Base-by-base conservation (phyloP, 1,140 invertebrate genomes). In the Musca domestica region DNA sequence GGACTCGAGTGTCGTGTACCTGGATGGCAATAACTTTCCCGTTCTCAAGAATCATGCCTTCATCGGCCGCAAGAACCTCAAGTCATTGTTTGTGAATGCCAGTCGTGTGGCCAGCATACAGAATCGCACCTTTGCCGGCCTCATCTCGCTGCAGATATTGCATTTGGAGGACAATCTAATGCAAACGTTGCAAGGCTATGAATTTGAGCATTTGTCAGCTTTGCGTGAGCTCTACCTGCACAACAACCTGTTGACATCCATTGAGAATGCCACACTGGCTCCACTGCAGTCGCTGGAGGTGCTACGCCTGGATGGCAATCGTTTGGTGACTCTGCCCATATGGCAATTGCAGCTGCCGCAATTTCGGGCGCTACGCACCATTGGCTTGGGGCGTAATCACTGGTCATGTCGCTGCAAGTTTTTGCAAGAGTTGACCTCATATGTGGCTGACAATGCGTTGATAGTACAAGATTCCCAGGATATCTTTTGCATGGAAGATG, bases 401-500 rank as follows among this genome's bases (percentile, higher is more conserved):
- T 96, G 94, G 94, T 92, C 90, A 27, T 97, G 95, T 76, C 90
- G 92, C 58, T 97, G 94, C 83, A 90, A 92, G 76, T 96, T 94
- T 80, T 84, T 95, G 52, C 92, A 95, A 79, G 90, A 92, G 67
- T 85, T 95, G 66, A 92, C 92, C 48, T 86, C 88, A 30, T 96
- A 94, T 88, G 87, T 95, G 41, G 88, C 88, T 7, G 91, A 94
- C 74, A 92, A 93, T 76, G 88, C 89, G 2, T 86, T 90, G 74
- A 92, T 92, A 81, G 88, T 95, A 27, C 83, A 90, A 52, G 92
- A 95, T 76, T 86, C 88, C 48, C 85, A 85, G 67, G 89, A 92
- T 70, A 88, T 95, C 17, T 92, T 89, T 85, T 95, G 93, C 83
- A 89, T 89, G 81, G 91, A 91, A 71, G 87, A 88, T 71, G 88